These are phyloP conservation scores for Falco berigora DNA, from an alignment of 2,797 vertebrate species.

Conservation along the genomic window DNA sequence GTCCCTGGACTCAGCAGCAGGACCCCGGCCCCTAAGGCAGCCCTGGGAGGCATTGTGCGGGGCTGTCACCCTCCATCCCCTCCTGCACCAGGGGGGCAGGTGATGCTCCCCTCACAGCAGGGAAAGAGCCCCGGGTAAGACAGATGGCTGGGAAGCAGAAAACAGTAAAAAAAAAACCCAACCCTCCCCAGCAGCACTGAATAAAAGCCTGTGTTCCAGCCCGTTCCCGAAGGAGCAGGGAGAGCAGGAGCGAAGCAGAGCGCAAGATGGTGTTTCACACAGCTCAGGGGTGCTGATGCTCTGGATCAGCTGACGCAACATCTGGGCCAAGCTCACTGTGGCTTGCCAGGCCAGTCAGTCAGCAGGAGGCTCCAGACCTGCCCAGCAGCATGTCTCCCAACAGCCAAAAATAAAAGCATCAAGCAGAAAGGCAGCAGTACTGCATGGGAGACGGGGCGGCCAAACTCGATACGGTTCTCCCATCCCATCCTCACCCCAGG, in stretches of 20 bases:
- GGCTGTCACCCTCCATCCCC: not conserved
- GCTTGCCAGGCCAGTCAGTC: not conserved
- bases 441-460: fast-evolving
- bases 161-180: not conserved
- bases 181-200: not conserved
- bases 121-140: not conserved
- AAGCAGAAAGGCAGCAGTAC: not conserved
- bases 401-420: not conserved
- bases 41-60: fast-evolving
- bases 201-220: not conserved
- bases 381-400: not conserved
- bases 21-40: not conserved
- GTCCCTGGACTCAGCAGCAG: not conserved
- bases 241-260: not conserved
- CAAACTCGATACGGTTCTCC: not conserved
- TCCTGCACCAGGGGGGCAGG: not conserved
- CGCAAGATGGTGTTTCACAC: not conserved
- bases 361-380: not conserved
- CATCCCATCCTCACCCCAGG: not conserved
- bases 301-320: not conserved
- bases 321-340: fast-evolving
- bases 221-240: not conserved
- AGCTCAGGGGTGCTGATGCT: not conserved
- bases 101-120: not conserved
- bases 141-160: not conserved